These are phyloP conservation scores for Cariama cristata DNA, from an alignment of 2,113 vertebrate genomes.

Conservation along the genomic window DNA sequence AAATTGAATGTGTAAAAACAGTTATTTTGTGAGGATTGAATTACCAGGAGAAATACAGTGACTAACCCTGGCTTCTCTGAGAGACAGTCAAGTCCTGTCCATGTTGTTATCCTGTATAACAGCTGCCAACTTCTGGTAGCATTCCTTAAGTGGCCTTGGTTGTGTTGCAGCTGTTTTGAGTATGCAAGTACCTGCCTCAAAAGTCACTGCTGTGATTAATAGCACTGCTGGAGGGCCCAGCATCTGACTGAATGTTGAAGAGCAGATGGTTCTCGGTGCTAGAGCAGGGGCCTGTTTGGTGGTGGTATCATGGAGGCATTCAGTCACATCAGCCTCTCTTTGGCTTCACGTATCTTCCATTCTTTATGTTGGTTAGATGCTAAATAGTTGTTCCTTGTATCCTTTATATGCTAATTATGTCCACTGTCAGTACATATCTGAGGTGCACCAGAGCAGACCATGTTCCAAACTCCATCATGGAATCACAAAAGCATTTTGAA, in stretches of 20 bases:
- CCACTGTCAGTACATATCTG: fast-evolving
- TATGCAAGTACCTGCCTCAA: not conserved
- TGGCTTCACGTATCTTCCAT: not conserved
- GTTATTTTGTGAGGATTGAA: not conserved
- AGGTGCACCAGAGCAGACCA: not conserved
- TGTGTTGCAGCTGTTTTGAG: not conserved
- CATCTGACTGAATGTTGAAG: not conserved
- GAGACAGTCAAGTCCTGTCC: not conserved
- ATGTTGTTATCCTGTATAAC: not conserved
- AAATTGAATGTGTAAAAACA: not conserved
- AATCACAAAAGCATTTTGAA: not conserved
- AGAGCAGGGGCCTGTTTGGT: not conserved
- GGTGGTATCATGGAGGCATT: not conserved
- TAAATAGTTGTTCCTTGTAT: not conserved
- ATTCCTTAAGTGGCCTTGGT: not conserved
- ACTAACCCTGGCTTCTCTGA: not conserved
- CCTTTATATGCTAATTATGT: not conserved
- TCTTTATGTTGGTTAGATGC: not conserved
- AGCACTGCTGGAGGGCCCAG: not conserved
- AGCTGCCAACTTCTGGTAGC: not conserved
- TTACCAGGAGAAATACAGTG: not conserved
- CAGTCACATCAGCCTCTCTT: not conserved
- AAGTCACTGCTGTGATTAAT: not conserved
- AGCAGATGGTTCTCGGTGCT: not conserved
- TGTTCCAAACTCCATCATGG: not conserved